These are phyloP conservation scores for Phycodurus eques DNA, from an alignment of 2,113 vertebrate genomes.

Conservation along the genomic window DNA sequence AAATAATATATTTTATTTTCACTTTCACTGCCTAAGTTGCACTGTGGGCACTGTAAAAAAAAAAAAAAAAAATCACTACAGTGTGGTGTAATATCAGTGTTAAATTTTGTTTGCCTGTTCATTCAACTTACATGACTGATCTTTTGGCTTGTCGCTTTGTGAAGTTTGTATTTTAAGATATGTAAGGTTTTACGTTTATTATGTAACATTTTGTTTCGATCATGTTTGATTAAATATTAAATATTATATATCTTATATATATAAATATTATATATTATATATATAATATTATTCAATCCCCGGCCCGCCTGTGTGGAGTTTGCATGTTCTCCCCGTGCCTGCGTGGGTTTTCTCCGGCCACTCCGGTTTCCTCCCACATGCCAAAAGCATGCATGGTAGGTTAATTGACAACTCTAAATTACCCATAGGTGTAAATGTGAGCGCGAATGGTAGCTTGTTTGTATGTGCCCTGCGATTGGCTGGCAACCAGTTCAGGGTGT, in stretches of 20 bases:
- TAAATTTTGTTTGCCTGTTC: constrained; percentile 65
- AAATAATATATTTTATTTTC: constrained; percentile 30
- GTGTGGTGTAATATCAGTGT: constrained; percentile 61
- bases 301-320: too few relatives aligned
- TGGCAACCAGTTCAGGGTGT: too few relatives aligned
- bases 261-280: too few relatives aligned
- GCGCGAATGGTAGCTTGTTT: too few relatives aligned
- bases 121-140: constrained; percentile 72
- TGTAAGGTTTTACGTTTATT: constrained; percentile 94
- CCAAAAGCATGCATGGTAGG: too few relatives aligned
- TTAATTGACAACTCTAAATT: too few relatives aligned
- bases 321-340: too few relatives aligned
- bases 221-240: constrained; percentile 95
- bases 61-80: constrained; percentile 28
- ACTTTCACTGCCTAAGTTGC: constrained; percentile 25
- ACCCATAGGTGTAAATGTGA: too few relatives aligned
- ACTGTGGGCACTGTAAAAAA: constrained; percentile 39
- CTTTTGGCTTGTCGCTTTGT: constrained; percentile 68
- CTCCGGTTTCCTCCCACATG: too few relatives aligned
- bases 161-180: constrained; percentile 98
- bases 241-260: too few relatives aligned
- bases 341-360: too few relatives aligned
- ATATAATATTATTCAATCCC: constrained; percentile 65
- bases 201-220: constrained; percentile 79
- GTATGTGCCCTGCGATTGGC: too few relatives aligned